Evolutionary conservation across 2,888 invertebrate species (phyloP).

Genomic region (Xylota segnis): DNA sequence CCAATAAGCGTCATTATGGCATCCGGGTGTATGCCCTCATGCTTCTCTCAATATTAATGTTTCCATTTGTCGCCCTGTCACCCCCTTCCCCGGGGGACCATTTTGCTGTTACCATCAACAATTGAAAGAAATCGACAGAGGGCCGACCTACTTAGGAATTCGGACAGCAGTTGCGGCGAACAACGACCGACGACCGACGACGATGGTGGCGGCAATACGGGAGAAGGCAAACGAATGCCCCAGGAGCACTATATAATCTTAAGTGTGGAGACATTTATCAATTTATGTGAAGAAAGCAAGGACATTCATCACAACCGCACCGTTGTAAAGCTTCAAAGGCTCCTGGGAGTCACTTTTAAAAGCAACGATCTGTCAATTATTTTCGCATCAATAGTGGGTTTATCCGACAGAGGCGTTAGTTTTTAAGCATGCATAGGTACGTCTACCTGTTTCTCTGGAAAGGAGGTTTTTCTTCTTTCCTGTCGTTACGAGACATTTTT

Average conservation of each 20-base stretch:
- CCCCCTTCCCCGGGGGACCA: slow-evolving; percentile 61
- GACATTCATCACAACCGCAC: slow-evolving; percentile 70
- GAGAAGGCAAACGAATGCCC: slow-evolving; percentile 59
- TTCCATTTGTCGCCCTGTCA: slow-evolving; percentile 67
- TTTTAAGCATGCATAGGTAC: slow-evolving; percentile 10
- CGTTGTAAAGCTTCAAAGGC: slow-evolving; percentile 48
- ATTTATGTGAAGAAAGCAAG: slow-evolving; percentile 71
- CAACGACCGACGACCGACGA: neutral
- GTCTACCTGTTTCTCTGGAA: neutral
- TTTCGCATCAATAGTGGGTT: slow-evolving; percentile 57
- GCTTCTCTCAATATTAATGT: slow-evolving; percentile 69
- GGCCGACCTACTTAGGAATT: slow-evolving; percentile 63
- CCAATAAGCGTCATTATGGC: slow-evolving; percentile 70
- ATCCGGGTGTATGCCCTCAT: slow-evolving; percentile 63
- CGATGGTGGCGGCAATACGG: neutral
- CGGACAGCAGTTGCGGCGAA: slow-evolving; percentile 31
- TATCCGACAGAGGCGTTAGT: slow-evolving; percentile 35
- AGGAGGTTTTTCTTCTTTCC: neutral
- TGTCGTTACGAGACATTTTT: too few relatives aligned
- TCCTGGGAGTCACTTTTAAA: slow-evolving; percentile 64
- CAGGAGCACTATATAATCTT: slow-evolving; percentile 75
- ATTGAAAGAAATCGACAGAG: slow-evolving; percentile 68
- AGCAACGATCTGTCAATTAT: slow-evolving; percentile 75
- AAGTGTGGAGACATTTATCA: slow-evolving; percentile 77
- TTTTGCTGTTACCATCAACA: slow-evolving; percentile 64